These are phyloP conservation scores for Tetramorium alpestre DNA, from an alignment of 1,140 invertebrate genomes.

Conservation along the genomic window DNA sequence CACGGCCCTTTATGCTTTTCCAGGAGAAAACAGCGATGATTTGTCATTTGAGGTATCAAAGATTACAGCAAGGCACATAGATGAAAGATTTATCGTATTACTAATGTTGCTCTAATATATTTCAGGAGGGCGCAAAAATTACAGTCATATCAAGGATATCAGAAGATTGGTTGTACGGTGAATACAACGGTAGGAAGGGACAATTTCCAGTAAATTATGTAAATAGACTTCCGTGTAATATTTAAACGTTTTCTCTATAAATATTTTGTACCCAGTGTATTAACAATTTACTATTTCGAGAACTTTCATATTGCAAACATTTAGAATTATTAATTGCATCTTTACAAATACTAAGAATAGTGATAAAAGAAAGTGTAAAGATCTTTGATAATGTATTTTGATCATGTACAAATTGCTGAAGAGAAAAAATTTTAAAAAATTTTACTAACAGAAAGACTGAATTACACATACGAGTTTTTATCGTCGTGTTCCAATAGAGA, in stretches of 20 bases:
- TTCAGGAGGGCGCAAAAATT: constrained; percentile 90
- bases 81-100: neutral
- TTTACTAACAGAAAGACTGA: constrained; percentile 65
- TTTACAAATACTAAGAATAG: constrained; percentile 9
- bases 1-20: constrained; percentile 88
- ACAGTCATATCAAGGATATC: constrained; percentile 90
- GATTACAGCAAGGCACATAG: neutral
- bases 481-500: constrained; percentile 36
- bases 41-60: constrained; percentile 86
- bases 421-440: constrained; percentile 44
- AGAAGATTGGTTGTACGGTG: constrained; percentile 93
- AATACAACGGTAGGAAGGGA: constrained; percentile 88
- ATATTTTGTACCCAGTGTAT: constrained; percentile 35
- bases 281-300: constrained; percentile 5
- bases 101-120: neutral
- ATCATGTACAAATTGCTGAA: constrained; percentile 6
- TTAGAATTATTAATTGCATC: constrained; percentile 11
- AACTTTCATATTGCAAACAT: constrained; percentile 55
- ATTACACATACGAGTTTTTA: constrained; percentile 31
- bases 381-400: constrained; percentile 8
- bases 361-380: neutral
- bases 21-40: constrained; percentile 88
- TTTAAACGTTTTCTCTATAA: constrained; percentile 26
- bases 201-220: constrained; percentile 94
- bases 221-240: constrained; percentile 86